A percentile compares a stretch with the other conserved stretches of the same genome.
Evolutionary conservation across 2,797 vertebrate genomes (phyloP).

Genomic region (Urosaurus nigricauda): DNA sequence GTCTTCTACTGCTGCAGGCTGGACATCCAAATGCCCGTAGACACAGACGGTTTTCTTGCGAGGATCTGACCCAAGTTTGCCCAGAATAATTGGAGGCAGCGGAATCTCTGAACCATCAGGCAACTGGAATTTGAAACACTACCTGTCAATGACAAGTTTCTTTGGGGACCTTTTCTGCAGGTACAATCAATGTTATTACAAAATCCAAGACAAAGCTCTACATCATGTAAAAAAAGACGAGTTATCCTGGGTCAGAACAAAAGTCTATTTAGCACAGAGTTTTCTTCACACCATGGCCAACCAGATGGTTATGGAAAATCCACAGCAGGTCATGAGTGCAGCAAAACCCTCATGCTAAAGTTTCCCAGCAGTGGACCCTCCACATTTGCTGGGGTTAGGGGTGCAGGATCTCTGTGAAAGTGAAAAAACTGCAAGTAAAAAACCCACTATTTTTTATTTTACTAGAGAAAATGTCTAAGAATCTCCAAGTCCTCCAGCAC

Average conservation of each 20-base stretch:
- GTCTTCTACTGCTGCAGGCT: constrained; percentile 90
- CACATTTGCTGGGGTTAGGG: no score
- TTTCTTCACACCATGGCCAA: neutral
- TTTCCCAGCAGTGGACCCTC: neutral
- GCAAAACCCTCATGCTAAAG: neutral
- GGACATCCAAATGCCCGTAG: constrained; percentile 96
- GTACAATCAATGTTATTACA: neutral
- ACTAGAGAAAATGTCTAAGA: no score
- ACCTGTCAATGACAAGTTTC: neutral
- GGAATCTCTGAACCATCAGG: constrained; percentile 90
- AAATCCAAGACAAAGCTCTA: neutral
- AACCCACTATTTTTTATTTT: no score
- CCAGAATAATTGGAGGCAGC: constrained; percentile 92
- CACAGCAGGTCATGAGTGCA: neutral
- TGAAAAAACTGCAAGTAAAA: no score
- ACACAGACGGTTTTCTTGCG: constrained; percentile 94
- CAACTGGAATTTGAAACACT: constrained; percentile 78
- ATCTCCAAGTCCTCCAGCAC: no score
- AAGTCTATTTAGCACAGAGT: neutral
- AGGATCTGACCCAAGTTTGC: constrained; percentile 89
- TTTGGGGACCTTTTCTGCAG: neutral
- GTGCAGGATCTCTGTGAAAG: no score
- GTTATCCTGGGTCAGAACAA: neutral
- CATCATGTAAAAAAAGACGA: neutral
- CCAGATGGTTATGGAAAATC: neutral